Base-by-base conservation (phyloP, 2,797 vertebrate species). In the Salarias fasciatus region DNA sequence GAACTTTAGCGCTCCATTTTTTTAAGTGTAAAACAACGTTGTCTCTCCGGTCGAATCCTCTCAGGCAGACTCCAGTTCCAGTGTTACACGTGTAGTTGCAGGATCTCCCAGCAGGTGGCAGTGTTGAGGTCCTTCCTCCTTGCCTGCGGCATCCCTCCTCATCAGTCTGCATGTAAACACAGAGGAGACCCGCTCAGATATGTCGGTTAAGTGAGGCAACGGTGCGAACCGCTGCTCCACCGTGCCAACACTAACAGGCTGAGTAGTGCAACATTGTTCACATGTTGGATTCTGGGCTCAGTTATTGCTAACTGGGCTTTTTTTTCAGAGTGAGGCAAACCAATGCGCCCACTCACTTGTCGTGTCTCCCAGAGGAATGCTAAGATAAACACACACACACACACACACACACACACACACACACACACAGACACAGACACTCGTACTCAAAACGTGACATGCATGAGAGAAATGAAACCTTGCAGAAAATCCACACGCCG, bases 151-250 rank as follows among this genome's bases (percentile, higher is more conserved):
- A 40, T 5, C 29, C 24, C 24, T 53, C 60, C 53, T 47, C 74
- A 79, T 86, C 79, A 84, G 75, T 85, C 88, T 89, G 77, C 36
- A 79, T 52, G 75, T 37, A 72, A n/a, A 46, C 15, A 64, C n/a
- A 58, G 35, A 53, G 44, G 4, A 58, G 1, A 36, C 54, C 3
- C 5, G 42, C 7, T 49, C 55, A 24, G 46, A 44, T 11, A 30
- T 8, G 12, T 47, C 38, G 51, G 57, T 42, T 24, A 24, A 3
- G 2, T 24, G 18, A 24, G 18, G 18, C 18, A 24, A 3, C 18
- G 24, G 18, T 24, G 18, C 18, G 2, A 24, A 24, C 18, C 18
- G 3, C 18, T 3, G 18, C 18, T 24, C 3, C 18, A 24, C n/a
- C n/a, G n/a, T n/a, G n/a, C n/a, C n/a, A n/a, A n/a, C n/a, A n/a